phyloP scores from a whole-genome alignment of 2,797 vertebrate species.

The Sebastes steindachneri region DNA sequence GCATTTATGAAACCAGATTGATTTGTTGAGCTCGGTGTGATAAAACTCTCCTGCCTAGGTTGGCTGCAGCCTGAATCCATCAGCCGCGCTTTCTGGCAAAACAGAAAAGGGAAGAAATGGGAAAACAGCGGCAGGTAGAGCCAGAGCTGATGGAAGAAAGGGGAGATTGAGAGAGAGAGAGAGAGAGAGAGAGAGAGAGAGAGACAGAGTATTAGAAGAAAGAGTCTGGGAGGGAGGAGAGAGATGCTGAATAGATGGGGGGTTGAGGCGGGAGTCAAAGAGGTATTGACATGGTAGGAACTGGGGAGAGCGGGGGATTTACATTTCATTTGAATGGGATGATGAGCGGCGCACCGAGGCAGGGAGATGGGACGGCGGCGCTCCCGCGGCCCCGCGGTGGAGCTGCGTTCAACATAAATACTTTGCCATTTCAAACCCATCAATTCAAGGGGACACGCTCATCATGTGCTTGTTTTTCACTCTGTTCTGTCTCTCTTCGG shows the following conservation, averaged over 20 bases:
- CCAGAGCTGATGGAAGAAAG: slow-evolving; percentile 11
- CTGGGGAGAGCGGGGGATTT: slow-evolving; percentile 54
- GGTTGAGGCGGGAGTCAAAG: slow-evolving; percentile 39
- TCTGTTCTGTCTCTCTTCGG: slow-evolving; percentile 19
- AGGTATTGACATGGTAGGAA: slow-evolving; percentile 53
- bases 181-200: neutral
- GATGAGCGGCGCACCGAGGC: slow-evolving; percentile 37
- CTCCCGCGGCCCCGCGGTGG: slow-evolving; percentile 18
- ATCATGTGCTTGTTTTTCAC: slow-evolving; percentile 44
- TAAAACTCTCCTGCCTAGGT: slow-evolving; percentile 2
- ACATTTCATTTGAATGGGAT: slow-evolving; percentile 70
- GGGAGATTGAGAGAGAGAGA: neutral
- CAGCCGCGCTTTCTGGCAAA: neutral
- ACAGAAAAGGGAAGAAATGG: neutral
- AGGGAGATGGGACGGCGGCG: neutral
- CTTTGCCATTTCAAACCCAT: slow-evolving; percentile 53
- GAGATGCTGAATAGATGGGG: slow-evolving; percentile 21
- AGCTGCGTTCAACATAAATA: slow-evolving; percentile 47
- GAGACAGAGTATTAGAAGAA: neutral
- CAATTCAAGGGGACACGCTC: slow-evolving; percentile 46
- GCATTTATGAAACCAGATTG: slow-evolving; percentile 20
- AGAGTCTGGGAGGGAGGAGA: neutral
- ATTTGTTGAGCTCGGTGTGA: slow-evolving; percentile 9
- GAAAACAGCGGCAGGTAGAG: slow-evolving; percentile 26
- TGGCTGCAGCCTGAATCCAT: slow-evolving; percentile 27